Evolutionary conservation across 2,113 vertebrate genomes (phyloP), one percentile per base, ranked within the genome.

Genomic region (Scalopus aquaticus): DNA sequence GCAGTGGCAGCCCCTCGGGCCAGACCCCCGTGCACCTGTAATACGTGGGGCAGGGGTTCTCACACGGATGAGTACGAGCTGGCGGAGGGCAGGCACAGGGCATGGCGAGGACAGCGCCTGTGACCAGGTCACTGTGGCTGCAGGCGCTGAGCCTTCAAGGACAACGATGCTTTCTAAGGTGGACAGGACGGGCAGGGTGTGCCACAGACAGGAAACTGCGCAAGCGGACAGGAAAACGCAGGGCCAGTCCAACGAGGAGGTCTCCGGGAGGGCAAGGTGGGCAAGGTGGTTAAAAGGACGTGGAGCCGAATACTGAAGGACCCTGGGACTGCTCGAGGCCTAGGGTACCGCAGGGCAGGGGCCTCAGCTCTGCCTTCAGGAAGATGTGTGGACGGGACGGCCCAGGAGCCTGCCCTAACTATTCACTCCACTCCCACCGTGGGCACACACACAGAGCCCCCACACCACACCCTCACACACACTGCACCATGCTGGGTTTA

Each of bases 141-240:
- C 42, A 17, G 80, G 49, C 17, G 35, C 42, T 3, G 0, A 82
- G 54, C n/a, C 78, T 58, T 79, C 88, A 46, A 80, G 56, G 60
- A 79, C 60, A 54, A 42, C 37, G 74, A 42, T 17, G n/a, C 87
- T 67, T 69, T 82, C 74, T 64, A 67, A 77, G 76, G 62, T 49
- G 67, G 24, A 85, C 69, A 95, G 90, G 90, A 85, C 84, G 95
- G 92, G 87, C 87, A 62, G 88, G 81, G 88, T 51, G 24, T 30
- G 84, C 73, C 85, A 91, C 51, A 16, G 73, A 65, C 83, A 91
- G 82, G 80, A 93, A 88, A 62, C 77, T 22, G 60, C 9, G 7
- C 42, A 42, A 76, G n/a, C 0, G 1, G 26, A 10, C 73, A 65
- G 81, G 85, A 88, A 84, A 76, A 49, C 26, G n/a, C 26, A 24